Evolutionary conservation across 1,140 invertebrate genomes (phyloP).

Genomic region (Caerostris extrusa): DNA sequence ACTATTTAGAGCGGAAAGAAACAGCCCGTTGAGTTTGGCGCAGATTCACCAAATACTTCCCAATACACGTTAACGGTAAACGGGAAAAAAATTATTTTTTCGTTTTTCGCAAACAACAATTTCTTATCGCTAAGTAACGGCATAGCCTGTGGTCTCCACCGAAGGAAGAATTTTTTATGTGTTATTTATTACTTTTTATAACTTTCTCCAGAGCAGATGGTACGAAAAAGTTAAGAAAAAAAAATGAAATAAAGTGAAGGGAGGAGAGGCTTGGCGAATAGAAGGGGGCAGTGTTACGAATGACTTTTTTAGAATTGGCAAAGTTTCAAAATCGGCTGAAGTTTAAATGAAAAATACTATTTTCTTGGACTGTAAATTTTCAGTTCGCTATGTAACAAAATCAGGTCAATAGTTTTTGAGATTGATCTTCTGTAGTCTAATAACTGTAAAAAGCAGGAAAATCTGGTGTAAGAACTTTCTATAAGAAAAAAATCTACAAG

Average conservation of each 20-base stretch:
- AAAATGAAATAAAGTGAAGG: slow-evolving; percentile 28
- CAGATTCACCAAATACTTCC: slow-evolving; percentile 51
- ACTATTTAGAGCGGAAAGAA: slow-evolving; percentile 71
- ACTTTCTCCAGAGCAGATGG: slow-evolving; percentile 62
- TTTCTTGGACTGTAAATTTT: slow-evolving; percentile 48
- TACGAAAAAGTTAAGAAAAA: slow-evolving; percentile 53
- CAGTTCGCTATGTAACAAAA: slow-evolving; percentile 28
- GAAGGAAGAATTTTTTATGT: slow-evolving; percentile 44
- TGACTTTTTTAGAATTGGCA: slow-evolving; percentile 73
- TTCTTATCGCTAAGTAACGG: slow-evolving; percentile 75
- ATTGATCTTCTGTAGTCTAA: not conserved
- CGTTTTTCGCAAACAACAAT: slow-evolving; percentile 70
- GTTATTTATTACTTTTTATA: slow-evolving; percentile 75
- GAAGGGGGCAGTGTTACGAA: slow-evolving; percentile 49
- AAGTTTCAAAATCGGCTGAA: slow-evolving; percentile 64
- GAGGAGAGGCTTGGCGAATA: slow-evolving; percentile 1
- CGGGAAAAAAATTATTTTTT: slow-evolving; percentile 33
- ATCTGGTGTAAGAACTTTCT: not conserved
- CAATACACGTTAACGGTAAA: slow-evolving; percentile 71
- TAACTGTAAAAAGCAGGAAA: not conserved
- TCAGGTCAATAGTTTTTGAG: slow-evolving; percentile 38
- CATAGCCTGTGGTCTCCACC: slow-evolving; percentile 63
- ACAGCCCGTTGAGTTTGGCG: slow-evolving; percentile 56
- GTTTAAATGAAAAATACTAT: slow-evolving; percentile 65
- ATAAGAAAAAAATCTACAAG: not conserved